Evolutionary conservation across 2,797 vertebrate species (phyloP).

Genomic region (Lithobates pipiens): DNA sequence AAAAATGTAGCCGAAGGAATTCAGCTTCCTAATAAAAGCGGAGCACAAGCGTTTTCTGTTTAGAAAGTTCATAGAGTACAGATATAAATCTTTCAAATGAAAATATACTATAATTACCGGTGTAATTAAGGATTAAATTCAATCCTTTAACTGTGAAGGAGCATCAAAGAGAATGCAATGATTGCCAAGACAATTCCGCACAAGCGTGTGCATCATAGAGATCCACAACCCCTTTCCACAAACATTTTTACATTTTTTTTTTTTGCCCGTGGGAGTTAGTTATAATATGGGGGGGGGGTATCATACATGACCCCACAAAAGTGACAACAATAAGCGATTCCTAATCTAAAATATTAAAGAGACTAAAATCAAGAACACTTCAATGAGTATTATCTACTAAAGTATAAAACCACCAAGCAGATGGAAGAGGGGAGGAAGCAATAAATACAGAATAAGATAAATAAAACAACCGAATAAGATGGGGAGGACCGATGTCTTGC

Average conservation of each 20-base stretch:
- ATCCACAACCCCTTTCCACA: background rate
- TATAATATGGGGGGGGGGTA: background rate
- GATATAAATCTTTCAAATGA: background rate
- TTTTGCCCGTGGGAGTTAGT: no score
- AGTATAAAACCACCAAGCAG: no score
- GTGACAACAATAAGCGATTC: background rate
- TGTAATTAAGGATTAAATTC: background rate
- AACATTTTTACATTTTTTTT: no score
- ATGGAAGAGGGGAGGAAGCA: no score
- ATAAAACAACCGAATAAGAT: no score
- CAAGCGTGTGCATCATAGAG: background rate
- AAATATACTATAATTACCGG: background rate
- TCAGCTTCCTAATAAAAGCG: background rate
- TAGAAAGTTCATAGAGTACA: background rate
- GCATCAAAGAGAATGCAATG: background rate
- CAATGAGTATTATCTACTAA: background rate
- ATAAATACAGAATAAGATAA: no score
- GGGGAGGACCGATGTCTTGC: no score
- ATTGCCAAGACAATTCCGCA: background rate
- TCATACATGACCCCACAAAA: background rate
- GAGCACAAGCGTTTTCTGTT: background rate
- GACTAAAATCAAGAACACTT: background rate
- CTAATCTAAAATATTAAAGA: background rate
- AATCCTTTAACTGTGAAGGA: background rate
- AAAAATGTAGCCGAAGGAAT: background rate